These are phyloP conservation scores for Caenorhabditis wallacei DNA, from an alignment of 2,888 invertebrate species.

Conservation along the genomic window DNA sequence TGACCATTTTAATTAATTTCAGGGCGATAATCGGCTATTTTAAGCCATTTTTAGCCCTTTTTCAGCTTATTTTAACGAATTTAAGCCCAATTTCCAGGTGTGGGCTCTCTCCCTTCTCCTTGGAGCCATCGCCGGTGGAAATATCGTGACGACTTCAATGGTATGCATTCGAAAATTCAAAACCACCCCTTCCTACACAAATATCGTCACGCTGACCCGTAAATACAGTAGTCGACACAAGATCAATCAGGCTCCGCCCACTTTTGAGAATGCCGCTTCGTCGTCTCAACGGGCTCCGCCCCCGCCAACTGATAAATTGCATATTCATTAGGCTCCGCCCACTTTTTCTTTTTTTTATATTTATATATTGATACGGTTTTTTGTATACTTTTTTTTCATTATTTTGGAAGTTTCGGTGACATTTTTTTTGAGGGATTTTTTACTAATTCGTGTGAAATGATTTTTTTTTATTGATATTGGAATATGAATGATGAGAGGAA, in stretches of 20 bases:
- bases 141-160: slow-evolving; percentile 78
- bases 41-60: too few relatives aligned
- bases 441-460: too few relatives aligned
- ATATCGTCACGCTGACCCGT: slow-evolving; percentile 68
- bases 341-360: neutral
- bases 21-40: too few relatives aligned
- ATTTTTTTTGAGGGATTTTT: too few relatives aligned
- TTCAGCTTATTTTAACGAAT: too few relatives aligned
- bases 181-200: slow-evolving; percentile 66
- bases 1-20: too few relatives aligned
- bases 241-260: slow-evolving; percentile 37
- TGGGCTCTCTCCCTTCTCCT: slow-evolving; percentile 79
- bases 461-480: too few relatives aligned
- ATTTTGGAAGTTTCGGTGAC: too few relatives aligned
- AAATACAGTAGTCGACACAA: slow-evolving; percentile 71
- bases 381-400: neutral
- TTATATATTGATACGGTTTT: neutral
- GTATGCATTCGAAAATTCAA: slow-evolving; percentile 77
- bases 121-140: slow-evolving; percentile 79
- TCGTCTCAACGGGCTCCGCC: slow-evolving; percentile 25
- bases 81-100: slow-evolving; percentile 67
- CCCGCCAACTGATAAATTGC: slow-evolving; percentile 42
- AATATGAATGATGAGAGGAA: too few relatives aligned
- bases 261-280: slow-evolving; percentile 19
- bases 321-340: slow-evolving; percentile 21